These are phyloP conservation scores for Apostichopus japonicus DNA, from an alignment of 35 echinoderm and acorn worm genomes.

Conservation along the genomic window DNA sequence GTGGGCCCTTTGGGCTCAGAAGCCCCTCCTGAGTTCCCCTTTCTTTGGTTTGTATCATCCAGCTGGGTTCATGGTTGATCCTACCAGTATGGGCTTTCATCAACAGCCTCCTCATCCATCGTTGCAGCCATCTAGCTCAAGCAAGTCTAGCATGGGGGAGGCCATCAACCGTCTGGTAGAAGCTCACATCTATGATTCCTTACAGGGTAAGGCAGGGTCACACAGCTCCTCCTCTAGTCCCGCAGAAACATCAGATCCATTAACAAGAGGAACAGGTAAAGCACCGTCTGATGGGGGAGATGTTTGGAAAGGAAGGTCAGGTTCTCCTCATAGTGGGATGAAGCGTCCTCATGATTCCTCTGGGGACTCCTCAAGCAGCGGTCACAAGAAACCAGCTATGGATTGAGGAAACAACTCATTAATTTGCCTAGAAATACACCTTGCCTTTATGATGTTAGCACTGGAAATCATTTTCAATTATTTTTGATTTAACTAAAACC, in stretches of 20 bases:
- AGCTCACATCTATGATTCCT: slow-evolving; percentile 89
- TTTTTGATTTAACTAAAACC: slow-evolving; percentile 10
- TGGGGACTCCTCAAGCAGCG: not conserved
- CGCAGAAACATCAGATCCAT: slow-evolving; percentile 24
- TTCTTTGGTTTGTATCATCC: slow-evolving; percentile 75
- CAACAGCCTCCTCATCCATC: slow-evolving; percentile 53
- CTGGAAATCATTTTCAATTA: slow-evolving; percentile 52
- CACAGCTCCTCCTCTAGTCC: slow-evolving; percentile 47
- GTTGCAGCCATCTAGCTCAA: slow-evolving; percentile 47
- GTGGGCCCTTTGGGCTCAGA: slow-evolving; percentile 77
- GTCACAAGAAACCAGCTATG: slow-evolving; percentile 34
- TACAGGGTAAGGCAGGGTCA: slow-evolving; percentile 59
- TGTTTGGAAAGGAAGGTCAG: slow-evolving; percentile 11
- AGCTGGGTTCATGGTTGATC: slow-evolving; percentile 68
- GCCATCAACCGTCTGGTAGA: slow-evolving; percentile 93
- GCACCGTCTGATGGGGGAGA: slow-evolving; percentile 9
- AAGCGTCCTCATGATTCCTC: slow-evolving; percentile 44
- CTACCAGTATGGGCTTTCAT: slow-evolving; percentile 60
- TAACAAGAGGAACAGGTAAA: slow-evolving; percentile 13
- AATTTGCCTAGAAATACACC: slow-evolving; percentile 49
- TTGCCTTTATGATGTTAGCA: slow-evolving; percentile 60
- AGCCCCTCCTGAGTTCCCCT: slow-evolving; percentile 66
- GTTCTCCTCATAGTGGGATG: slow-evolving; percentile 13
- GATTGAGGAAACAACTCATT: slow-evolving; percentile 26
- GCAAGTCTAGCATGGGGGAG: slow-evolving; percentile 77